These are phyloP conservation scores for Chelonus insularis DNA, from an alignment of 1,140 invertebrate species.

Conservation along the genomic window DNA sequence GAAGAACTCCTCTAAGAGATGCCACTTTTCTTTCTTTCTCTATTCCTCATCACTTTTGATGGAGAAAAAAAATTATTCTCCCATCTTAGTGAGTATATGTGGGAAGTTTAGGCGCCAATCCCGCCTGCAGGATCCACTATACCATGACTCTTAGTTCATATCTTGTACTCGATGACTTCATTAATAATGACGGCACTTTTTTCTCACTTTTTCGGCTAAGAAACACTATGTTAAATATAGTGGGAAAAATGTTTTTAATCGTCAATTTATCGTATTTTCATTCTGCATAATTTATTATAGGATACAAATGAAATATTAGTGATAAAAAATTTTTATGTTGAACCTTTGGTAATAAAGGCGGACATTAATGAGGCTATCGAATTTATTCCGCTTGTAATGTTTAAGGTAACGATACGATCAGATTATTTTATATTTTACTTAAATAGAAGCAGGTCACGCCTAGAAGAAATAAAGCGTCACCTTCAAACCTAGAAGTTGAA, in stretches of 20 bases:
- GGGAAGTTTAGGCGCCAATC: conserved; percentile 12
- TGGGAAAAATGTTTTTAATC: not conserved
- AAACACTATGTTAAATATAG: not conserved
- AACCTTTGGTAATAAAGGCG: conserved; percentile 32
- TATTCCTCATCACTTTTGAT: conserved; percentile 20
- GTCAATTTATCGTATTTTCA: no score
- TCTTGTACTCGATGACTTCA: conserved; percentile 10
- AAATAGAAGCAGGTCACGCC: conserved; percentile 23
- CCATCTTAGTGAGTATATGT: conserved; percentile 8
- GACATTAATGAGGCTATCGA: conserved; percentile 55
- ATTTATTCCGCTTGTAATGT: conserved; percentile 33
- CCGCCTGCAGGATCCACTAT: conserved; percentile 20
- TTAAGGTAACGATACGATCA: conserved; percentile 8
- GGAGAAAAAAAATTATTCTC: conserved; percentile 16
- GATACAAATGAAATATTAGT: no score
- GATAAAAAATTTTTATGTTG: conserved; percentile 39
- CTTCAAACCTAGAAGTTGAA: not conserved
- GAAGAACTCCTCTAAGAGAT: conserved; percentile 37
- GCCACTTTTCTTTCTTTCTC: conserved; percentile 4
- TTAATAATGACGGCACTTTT: conserved; percentile 9
- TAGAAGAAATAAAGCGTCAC: conserved; percentile 32
- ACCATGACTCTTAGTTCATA: not conserved
- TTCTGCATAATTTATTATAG: conserved; percentile 23
- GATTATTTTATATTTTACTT: conserved; percentile 9
- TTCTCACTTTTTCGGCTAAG: not conserved